Evolutionary conservation across 2,113 vertebrate species (phyloP).

Genomic region (Jacana jacana): DNA sequence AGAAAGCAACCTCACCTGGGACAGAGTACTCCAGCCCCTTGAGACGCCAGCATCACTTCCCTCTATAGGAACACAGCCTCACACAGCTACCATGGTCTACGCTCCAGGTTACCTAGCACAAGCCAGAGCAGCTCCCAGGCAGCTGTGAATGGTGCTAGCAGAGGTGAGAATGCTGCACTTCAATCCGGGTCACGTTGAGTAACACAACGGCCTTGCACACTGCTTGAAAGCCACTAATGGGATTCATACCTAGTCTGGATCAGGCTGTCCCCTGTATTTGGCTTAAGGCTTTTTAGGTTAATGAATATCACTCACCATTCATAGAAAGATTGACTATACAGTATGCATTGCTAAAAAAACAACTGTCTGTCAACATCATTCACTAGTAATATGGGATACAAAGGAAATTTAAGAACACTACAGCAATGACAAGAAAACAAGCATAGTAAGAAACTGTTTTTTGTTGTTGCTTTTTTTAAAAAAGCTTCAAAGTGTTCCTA

Average conservation of each 20-base stretch:
- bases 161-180: neutral
- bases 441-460: neutral
- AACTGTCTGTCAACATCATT: neutral
- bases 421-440: neutral
- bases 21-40: rapidly evolving
- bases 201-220: neutral
- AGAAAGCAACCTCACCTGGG: neutral
- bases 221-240: neutral
- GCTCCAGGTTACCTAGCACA: neutral
- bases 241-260: neutral
- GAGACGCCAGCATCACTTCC: neutral
- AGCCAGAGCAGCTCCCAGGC: neutral
- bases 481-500: neutral
- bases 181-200: neutral
- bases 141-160: neutral
- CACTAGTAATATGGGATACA: neutral
- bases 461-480: neutral
- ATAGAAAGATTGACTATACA: neutral
- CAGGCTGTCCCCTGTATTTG: neutral
- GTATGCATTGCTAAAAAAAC: neutral
- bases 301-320: neutral
- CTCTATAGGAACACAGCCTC: neutral
- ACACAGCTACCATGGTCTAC: neutral
- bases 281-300: neutral
- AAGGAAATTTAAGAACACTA: neutral